Percentiles rank a stretch among this genome's conserved stretches.
Conservation (phyloP, 2,113 vertebrate genomes). For the Deroptyus accipitrinus region DNA sequence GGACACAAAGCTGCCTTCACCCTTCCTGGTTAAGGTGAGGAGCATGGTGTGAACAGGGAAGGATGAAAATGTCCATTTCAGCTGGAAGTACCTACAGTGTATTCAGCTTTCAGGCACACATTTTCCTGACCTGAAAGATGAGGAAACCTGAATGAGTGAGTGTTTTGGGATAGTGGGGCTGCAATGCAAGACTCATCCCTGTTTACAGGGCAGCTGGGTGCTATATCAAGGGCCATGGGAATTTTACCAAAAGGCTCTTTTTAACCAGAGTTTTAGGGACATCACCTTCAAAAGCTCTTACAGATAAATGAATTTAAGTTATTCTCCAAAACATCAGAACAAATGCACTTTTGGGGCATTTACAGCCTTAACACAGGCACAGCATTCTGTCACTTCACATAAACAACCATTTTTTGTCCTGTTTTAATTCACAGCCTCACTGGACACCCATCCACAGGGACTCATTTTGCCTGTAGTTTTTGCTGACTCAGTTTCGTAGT, state of each 20-base stretch:
- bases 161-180: not conserved
- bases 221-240: not conserved
- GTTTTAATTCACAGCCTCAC: not conserved
- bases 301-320: not conserved
- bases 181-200: not conserved
- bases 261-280: not conserved
- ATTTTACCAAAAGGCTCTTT: not conserved
- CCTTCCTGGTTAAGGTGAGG: not conserved
- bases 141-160: not conserved
- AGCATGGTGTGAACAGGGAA: not conserved
- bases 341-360: not conserved
- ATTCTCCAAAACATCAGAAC: not conserved
- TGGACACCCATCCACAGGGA: not conserved
- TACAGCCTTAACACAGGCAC: not conserved
- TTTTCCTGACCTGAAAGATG: not conserved
- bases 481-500: not conserved
- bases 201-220: not conserved
- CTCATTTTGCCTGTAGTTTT: not conserved
- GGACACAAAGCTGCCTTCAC: not conserved
- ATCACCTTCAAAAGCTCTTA: not conserved
- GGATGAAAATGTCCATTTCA: not conserved
- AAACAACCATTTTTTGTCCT: rapidly evolving
- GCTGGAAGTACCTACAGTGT: not conserved
- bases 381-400: not conserved
- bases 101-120: not conserved